Percentiles rank a stretch among this genome's conserved stretches.
phyloP scores from a whole-genome alignment of 2,888 invertebrate species.

The Coecobrya sp. region DNA sequence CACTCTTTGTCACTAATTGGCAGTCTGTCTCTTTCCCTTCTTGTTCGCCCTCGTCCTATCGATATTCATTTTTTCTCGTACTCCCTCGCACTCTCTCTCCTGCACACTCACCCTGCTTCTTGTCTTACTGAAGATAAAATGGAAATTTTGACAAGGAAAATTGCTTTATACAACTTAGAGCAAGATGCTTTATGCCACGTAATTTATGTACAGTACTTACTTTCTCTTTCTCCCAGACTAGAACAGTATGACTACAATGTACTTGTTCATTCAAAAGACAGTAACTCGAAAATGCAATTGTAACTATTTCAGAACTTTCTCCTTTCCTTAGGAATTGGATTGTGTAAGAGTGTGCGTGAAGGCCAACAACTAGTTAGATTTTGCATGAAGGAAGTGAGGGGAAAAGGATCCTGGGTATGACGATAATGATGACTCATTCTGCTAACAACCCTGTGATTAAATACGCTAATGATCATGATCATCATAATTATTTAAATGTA shows the following conservation, averaged over 20 bases:
- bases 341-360: slow-evolving; percentile 24
- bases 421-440: slow-evolving; percentile 29
- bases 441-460: slow-evolving; percentile 41
- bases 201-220: neutral
- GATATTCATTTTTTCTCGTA: neutral
- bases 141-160: slow-evolving; percentile 41
- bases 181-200: neutral
- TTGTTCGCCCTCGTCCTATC: neutral
- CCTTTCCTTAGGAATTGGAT: neutral
- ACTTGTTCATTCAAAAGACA: neutral
- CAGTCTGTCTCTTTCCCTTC: slow-evolving; percentile 26
- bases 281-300: neutral
- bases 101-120: neutral
- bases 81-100: neutral
- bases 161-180: neutral
- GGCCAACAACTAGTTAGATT: neutral
- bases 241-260: neutral
- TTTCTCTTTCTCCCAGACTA: neutral
- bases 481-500: neutral
- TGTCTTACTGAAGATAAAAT: neutral
- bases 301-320: neutral
- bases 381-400: neutral
- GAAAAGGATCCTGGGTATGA: neutral
- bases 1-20: slow-evolving; percentile 42
- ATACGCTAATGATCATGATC: slow-evolving; percentile 6